Evolutionary conservation across 2,113 vertebrate genomes (phyloP).

Genomic region (Oophaga pumilio): DNA sequence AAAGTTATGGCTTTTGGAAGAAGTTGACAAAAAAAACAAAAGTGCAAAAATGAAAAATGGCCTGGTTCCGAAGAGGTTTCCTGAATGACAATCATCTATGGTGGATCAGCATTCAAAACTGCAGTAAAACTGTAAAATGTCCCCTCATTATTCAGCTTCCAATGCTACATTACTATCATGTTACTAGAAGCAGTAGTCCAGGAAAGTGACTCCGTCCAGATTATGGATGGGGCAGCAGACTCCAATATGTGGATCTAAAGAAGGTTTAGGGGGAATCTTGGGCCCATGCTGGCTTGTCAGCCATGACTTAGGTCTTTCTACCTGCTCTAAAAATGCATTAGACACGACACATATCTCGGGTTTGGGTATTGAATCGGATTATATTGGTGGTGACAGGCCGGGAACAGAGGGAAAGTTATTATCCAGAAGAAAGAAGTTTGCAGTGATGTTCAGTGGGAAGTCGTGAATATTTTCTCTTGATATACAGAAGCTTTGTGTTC

Average conservation of each 20-base stretch:
- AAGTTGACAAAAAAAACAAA: too few relatives aligned
- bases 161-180: background rate
- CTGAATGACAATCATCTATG: too few relatives aligned
- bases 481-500: conserved; percentile 24
- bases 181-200: background rate
- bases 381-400: background rate
- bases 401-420: background rate
- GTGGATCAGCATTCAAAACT: too few relatives aligned
- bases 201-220: background rate
- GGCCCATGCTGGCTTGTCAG: background rate
- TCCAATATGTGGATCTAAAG: background rate
- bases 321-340: background rate
- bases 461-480: conserved; percentile 13
- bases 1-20: too few relatives aligned
- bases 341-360: background rate
- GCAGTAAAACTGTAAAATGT: too few relatives aligned
- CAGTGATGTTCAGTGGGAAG: background rate
- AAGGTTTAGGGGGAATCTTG: background rate
- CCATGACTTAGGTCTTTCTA: background rate
- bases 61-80: too few relatives aligned
- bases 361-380: background rate
- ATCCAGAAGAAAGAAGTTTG: background rate
- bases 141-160: too few relatives aligned
- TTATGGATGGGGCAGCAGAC: background rate
- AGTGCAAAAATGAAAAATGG: too few relatives aligned